A percentile compares a stretch with the other conserved stretches of the same genome.
phyloP scores from a whole-genome alignment of 2,888 invertebrate genomes.

The Mythimna pallens region DNA sequence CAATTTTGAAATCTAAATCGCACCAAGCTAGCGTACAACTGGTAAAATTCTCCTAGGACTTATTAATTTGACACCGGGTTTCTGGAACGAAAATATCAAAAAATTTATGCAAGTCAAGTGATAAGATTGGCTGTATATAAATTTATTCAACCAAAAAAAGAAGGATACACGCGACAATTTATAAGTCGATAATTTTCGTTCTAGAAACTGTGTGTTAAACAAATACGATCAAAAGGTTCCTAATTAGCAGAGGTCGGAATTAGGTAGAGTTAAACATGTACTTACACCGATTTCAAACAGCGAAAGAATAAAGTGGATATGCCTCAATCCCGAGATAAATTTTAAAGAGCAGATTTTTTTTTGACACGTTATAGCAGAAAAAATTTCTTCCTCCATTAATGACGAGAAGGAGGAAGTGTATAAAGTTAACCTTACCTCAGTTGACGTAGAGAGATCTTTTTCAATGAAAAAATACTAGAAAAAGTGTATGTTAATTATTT shows the following conservation, averaged over 20 bases:
- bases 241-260: background rate
- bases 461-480: too few relatives aligned
- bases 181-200: background rate
- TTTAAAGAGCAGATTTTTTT: too few relatives aligned
- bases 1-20: constrained; percentile 42
- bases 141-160: background rate
- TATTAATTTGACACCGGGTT: background rate
- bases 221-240: constrained; percentile 21
- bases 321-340: too few relatives aligned
- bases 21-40: constrained; percentile 52
- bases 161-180: background rate
- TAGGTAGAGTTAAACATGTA: too few relatives aligned
- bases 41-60: constrained; percentile 16
- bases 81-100: background rate
- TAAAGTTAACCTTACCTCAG: too few relatives aligned
- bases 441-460: too few relatives aligned
- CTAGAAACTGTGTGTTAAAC: background rate
- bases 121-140: background rate
- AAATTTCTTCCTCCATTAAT: too few relatives aligned
- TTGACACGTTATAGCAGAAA: too few relatives aligned
- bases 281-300: too few relatives aligned
- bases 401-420: too few relatives aligned
- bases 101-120: background rate
- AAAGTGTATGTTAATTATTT: too few relatives aligned
- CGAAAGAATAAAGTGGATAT: too few relatives aligned